Base-by-base conservation (phyloP, 2,113 vertebrate species). In the Calyptommatus sinebrachiatus region DNA sequence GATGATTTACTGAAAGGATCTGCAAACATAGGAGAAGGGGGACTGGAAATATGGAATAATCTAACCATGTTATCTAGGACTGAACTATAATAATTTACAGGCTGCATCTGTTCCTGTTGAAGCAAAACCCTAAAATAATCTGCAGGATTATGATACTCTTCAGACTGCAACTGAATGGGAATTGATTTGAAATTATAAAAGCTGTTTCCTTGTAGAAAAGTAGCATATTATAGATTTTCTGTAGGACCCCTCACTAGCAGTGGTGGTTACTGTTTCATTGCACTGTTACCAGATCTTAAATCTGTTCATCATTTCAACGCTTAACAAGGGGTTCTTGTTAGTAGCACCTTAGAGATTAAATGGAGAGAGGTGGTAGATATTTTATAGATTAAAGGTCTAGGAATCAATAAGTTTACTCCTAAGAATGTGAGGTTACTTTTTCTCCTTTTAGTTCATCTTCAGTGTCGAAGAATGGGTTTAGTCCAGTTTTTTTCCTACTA, bases 1-100 rank as follows among this genome's bases (percentile, higher is more conserved):
- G 41, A 73, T 50, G n/a, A 48, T 68, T 69, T 78, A 78, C 73
- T 73, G 62, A 78, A 73, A 22, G 63, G 41, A 50, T 35, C 53
- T 61, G 50, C 21, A 73, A 50, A 62, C 3, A 26, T 29, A 10
- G 41, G 28, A 29, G 61, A 75, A 48, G 57, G 28, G 28, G 20
- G 8, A 46, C 14, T 68, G 21, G 76, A 48, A 72, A 73, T 62
- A 21, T 5, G 22, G 31, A 45, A 53, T 28, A 80, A 73, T 80
- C 28, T n/a, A 29, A 62, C 21, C n/a, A 31, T 53, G 45, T 73
- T 73, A 80, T 14, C 24, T 41, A 80, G 62, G 29, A 4, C 66
- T 10, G 22, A 48, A n/a, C 28, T 18, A 41, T 26, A 24, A 35
- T 53, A 70, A 70, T 24, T 61, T 70, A 57, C 50, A 69, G 65